Evolutionary conservation across 2,797 vertebrate genomes (phyloP), one percentile per base, ranked within the genome.

Genomic region (Leuciscus waleckii): DNA sequence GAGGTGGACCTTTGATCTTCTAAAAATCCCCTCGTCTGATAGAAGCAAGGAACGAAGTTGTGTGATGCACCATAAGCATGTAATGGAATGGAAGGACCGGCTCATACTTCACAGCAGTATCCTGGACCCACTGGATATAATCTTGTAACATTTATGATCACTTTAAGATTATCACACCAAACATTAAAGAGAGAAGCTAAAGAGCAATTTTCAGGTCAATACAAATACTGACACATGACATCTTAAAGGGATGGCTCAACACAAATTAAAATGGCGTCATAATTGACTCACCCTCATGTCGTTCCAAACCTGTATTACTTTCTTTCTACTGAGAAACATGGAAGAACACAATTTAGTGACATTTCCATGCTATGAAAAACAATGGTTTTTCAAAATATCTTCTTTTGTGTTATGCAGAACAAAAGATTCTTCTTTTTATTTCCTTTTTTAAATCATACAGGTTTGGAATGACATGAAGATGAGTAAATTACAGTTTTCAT

Each of bases 1-100:
- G 23, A 61, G 54, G 63, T 68, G 49, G 78, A 89, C 86, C 89
- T 93, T 89, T 93, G 89, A 91, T 92, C 90, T 90, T 85, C 51
- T 80, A 84, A 90, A 89, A 63, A 80, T 9, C 56, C 32, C 14
- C 35, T 85, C 10, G 43, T 88, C 89, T 71, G 7, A 35, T 56
- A 77, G 85, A 82, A 87, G 86, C 81, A 71, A 67, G 51, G 77
- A 54, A 84, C 81, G 79, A 88, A 86, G 79, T 56, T 43, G 84
- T 86, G 84, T 82, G 83, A 81, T 37, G 83, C 86, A 85, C 43
- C 71, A 43, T 8, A 71, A n/a, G 63, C n/a, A 11, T 79, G 46
- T 78, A 56, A 19, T 85, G 84, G 79, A 84, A 88, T 83, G 83
- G 65, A 89, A 90, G 91, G n/a, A 54, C 43, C 56, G n/a, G 41